These are phyloP conservation scores for Solea solea DNA, from an alignment of 2,113 vertebrate species.

Conservation along the genomic window DNA sequence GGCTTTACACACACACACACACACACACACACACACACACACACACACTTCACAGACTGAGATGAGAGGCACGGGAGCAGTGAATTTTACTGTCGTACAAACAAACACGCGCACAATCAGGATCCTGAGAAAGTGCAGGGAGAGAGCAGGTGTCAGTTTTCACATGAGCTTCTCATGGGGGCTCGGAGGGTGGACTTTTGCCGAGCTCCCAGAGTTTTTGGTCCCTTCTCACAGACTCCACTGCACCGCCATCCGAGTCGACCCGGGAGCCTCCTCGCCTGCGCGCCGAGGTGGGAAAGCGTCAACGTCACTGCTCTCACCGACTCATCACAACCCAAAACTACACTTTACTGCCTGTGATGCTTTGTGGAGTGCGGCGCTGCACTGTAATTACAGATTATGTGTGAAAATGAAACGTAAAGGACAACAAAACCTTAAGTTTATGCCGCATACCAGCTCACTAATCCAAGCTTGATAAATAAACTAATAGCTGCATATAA, in stretches of 20 bases:
- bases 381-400: background rate
- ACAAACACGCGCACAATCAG: conserved; percentile 67
- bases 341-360: background rate
- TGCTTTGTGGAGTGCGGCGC: background rate
- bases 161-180: conserved; percentile 67
- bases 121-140: conserved; percentile 74
- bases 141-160: conserved; percentile 78
- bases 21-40: conserved; percentile 40
- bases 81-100: conserved; percentile 70
- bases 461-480: no score
- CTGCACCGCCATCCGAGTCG: background rate
- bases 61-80: conserved; percentile 50
- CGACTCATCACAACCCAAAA: conserved; percentile 46
- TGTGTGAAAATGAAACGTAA: background rate
- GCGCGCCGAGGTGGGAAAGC: conserved; percentile 55
- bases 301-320: conserved; percentile 38
- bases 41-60: conserved; percentile 34
- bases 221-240: conserved; percentile 52
- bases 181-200: conserved; percentile 41
- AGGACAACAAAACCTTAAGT: no score
- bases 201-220: background rate
- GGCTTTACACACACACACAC: conserved; percentile 54
- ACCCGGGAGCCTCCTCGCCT: conserved; percentile 52
- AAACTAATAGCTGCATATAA: background rate
- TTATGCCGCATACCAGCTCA: background rate